Evolutionary conservation across 2,888 invertebrate genomes (phyloP), one percentile per base, ranked within the genome.

Genomic region (Myathropa florea): DNA sequence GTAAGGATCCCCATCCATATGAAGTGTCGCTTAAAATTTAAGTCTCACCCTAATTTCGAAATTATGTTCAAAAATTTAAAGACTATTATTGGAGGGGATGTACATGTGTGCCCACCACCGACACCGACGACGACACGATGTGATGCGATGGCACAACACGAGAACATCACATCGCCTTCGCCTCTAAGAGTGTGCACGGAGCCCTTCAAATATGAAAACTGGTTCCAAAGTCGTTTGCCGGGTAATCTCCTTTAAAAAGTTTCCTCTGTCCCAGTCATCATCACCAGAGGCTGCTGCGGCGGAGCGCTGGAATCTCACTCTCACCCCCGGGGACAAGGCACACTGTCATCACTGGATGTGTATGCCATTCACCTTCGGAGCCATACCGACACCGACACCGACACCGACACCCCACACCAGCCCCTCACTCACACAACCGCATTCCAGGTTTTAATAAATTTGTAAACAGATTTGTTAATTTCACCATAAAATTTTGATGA

Each of bases 401-500:
- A n/a, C n/a, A n/a, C n/a, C 30, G 36, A 83, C 85, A 21, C 83
- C 85, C 88, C 89, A n/a, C n/a, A n/a, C n/a, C n/a, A n/a, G 89
- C 67, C 88, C 57, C 70, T 23, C 46, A 63, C 68, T 65, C 26
- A 72, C 46, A 84, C 67, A 65, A 77, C 70, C 64, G 60, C 72
- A 86, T 83, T 83, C 89, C 89, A 89, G 90, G 90, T 91, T 92
- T 92, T 92, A 92, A 92, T 92, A 92, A 92, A 92, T 92, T 92
- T 92, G 91, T 92, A 91, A 92, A 91, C 91, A 92, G 92, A 92
- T 92, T 92, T 92, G 91, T 92, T 92, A 92, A 92, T 92, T 92
- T 92, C 89, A 91, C 90, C 91, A 92, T 92, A 90, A 91, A 92
- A 92, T 91, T 91, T 92, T 91, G 91, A 92, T 92, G 92, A 92